Evolutionary conservation across 2,113 vertebrate genomes (phyloP).

Genomic region (Aegithalos caudatus): DNA sequence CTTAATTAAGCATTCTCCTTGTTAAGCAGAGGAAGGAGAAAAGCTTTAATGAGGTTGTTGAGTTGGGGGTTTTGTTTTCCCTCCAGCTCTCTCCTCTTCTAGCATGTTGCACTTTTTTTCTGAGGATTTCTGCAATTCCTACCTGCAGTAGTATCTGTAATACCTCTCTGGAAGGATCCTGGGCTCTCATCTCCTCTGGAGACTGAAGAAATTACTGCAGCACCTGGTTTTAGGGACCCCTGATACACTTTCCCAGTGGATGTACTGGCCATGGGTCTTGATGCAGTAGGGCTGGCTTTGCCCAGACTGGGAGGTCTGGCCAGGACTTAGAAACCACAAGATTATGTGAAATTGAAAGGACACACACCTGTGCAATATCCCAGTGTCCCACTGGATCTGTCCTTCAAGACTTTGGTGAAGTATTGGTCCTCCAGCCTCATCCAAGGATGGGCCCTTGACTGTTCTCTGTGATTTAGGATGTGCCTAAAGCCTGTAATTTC

Average conservation of each 20-base stretch:
- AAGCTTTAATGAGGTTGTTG: background rate
- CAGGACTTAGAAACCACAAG: background rate
- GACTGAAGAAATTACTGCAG: background rate
- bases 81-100: background rate
- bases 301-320: background rate
- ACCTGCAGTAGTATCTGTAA: background rate
- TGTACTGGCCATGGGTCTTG: fast-evolving
- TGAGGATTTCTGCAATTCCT: background rate
- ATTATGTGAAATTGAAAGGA: background rate
- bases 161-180: background rate
- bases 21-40: constrained; percentile 17
- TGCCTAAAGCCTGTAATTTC: background rate
- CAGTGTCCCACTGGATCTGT: background rate
- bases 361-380: background rate
- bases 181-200: background rate
- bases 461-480: background rate
- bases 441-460: background rate
- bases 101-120: background rate
- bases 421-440: background rate
- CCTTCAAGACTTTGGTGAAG: background rate
- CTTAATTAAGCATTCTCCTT: constrained; percentile 38
- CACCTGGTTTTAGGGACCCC: background rate
- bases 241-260: background rate
- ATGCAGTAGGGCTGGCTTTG: background rate
- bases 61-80: background rate